phyloP scores from a whole-genome alignment of 2,113 vertebrate genomes.

The Catagonus wagneri region DNA sequence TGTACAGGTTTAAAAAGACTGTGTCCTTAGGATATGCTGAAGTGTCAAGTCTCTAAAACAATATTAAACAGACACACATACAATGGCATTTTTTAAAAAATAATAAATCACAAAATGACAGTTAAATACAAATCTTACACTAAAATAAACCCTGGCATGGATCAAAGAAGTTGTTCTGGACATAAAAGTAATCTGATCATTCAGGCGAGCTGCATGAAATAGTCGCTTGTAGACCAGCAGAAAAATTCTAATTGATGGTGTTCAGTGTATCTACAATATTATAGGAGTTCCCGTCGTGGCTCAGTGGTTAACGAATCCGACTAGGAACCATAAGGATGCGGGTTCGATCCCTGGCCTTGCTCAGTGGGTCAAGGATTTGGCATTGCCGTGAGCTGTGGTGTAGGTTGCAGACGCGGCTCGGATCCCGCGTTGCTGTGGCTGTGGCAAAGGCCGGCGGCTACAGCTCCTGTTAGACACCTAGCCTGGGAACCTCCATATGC shows the following conservation, averaged over 20 bases:
- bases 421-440: no score
- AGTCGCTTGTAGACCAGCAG: neutral
- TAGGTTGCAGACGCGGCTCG: no score
- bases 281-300: no score
- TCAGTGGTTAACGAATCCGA: no score
- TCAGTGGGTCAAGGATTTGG: no score
- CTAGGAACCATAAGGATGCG: no score
- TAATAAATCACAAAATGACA: neutral
- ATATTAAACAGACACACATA: neutral
- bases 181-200: neutral
- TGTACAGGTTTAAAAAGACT: neutral
- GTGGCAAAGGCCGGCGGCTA: no score
- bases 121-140: neutral
- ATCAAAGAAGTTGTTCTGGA: neutral
- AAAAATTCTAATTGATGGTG: neutral
- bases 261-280: neutral
- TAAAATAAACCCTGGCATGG: neutral
- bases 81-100: neutral
- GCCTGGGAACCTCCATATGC: no score
- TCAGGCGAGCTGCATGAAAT: constrained; percentile 5
- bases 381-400: no score
- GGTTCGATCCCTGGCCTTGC: no score
- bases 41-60: neutral
- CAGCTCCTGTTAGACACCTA: no score
- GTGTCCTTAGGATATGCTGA: neutral